These are phyloP conservation scores for Palythoa caribaeorum DNA, from an alignment of 92 coral and sea anemone species.

Conservation along the genomic window DNA sequence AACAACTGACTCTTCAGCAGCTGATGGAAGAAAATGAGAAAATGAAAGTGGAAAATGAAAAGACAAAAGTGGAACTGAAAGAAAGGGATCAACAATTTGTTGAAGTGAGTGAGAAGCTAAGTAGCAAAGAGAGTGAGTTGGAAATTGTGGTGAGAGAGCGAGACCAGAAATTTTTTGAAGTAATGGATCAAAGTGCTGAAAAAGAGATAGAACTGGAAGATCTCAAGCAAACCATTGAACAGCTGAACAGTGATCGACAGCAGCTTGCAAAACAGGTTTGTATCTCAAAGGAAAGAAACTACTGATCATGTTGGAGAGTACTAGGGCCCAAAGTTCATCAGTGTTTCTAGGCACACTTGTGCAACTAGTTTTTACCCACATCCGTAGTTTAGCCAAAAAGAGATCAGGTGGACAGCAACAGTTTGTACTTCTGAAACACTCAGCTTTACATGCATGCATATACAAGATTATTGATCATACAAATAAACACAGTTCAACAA, in stretches of 20 bases:
- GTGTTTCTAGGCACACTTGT: too few species aligned
- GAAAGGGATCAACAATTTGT: constrained; percentile 53
- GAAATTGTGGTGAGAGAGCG: constrained; percentile 70
- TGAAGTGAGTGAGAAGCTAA: constrained; percentile 56
- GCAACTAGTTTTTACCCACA: too few species aligned
- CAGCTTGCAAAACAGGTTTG: constrained; percentile 82
- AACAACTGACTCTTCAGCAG: constrained; percentile 84
- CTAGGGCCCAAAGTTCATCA: too few species aligned
- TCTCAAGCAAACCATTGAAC: constrained; percentile 62
- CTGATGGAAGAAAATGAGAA: constrained; percentile 85
- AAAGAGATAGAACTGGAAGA: constrained; percentile 79
- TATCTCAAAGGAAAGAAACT: not conserved
- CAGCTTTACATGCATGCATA: too few species aligned
- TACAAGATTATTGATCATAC: too few species aligned
- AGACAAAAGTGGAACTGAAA: constrained; percentile 67
- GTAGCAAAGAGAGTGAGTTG: constrained; percentile 65
- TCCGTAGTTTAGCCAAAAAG: too few species aligned
- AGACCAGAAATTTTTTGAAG: constrained; percentile 71
- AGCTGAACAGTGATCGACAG: constrained; percentile 60
- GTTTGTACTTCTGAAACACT: too few species aligned
- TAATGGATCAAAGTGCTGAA: constrained; percentile 79
- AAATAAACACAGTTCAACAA: too few species aligned
- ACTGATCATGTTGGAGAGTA: not conserved
- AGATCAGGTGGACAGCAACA: too few species aligned
- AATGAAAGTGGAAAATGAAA: constrained; percentile 78